phyloP scores from a whole-genome alignment of 2,888 invertebrate species.

The Dexiosoma caninum region DNA sequence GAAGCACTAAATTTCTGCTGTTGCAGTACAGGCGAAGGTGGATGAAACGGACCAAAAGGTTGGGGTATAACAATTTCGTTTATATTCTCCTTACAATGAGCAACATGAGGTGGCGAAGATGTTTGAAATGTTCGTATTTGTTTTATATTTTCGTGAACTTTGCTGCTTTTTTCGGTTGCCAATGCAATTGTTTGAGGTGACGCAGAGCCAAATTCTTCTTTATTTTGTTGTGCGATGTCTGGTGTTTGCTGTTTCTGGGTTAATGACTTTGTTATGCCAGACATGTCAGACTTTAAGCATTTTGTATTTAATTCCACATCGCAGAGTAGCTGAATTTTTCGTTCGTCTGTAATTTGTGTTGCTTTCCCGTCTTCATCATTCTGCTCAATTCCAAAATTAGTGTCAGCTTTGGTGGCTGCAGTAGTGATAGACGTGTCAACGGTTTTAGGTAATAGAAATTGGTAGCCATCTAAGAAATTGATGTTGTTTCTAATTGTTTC shows the following conservation, averaged over 20 bases:
- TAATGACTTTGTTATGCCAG: slow-evolving; percentile 70
- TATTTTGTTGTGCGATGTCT: slow-evolving; percentile 55
- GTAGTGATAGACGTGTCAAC: slow-evolving; percentile 10
- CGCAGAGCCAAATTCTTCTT: slow-evolving; percentile 18
- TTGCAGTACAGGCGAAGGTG: not conserved
- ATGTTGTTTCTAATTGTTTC: slow-evolving; percentile 57
- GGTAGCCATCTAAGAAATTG: slow-evolving; percentile 42
- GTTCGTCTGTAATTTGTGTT: not conserved
- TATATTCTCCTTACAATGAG: not conserved
- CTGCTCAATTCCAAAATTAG: not conserved
- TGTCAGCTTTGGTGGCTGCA: slow-evolving; percentile 31
- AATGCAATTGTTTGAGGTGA: slow-evolving; percentile 39
- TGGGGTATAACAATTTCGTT: slow-evolving; percentile 12
- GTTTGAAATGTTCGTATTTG: slow-evolving; percentile 49
- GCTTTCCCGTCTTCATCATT: not conserved
- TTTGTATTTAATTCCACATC: slow-evolving; percentile 21
- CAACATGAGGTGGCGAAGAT: not conserved
- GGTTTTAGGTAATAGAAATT: slow-evolving; percentile 43
- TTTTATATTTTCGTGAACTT: slow-evolving; percentile 23
- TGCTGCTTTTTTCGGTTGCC: slow-evolving; percentile 35
- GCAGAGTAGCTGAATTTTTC: slow-evolving; percentile 17
- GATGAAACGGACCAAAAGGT: slow-evolving; percentile 54
- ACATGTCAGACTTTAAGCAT: slow-evolving; percentile 54
- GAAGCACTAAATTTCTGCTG: slow-evolving; percentile 42
- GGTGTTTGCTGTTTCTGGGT: slow-evolving; percentile 68